Conservation (phyloP, 2,888 invertebrate genomes). For the Zele albiditarsus region DNA sequence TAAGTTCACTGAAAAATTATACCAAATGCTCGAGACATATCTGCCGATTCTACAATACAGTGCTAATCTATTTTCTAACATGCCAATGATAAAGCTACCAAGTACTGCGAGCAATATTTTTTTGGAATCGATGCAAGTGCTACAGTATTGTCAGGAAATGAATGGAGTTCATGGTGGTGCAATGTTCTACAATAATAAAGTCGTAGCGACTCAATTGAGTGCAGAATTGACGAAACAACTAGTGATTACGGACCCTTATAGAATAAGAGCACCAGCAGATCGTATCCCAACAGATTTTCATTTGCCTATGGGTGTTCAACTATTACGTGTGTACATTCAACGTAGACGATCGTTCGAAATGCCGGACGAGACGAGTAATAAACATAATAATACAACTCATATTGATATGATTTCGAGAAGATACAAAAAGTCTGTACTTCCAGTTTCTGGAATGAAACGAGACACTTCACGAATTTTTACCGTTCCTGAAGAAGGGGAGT, state of each 20-base stretch:
- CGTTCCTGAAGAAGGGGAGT: slow-evolving; percentile 84
- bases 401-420: slow-evolving; percentile 56
- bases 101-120: slow-evolving; percentile 91
- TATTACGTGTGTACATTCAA: slow-evolving; percentile 85
- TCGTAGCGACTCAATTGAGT: slow-evolving; percentile 86
- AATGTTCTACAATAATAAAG: slow-evolving; percentile 90
- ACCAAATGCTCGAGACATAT: slow-evolving; percentile 92
- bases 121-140: slow-evolving; percentile 88
- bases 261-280: slow-evolving; percentile 88
- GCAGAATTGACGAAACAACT: slow-evolving; percentile 83
- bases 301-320: slow-evolving; percentile 86
- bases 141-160: slow-evolving; percentile 88
- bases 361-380: slow-evolving; percentile 39
- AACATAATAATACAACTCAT: slow-evolving; percentile 33
- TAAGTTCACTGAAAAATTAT: slow-evolving; percentile 83
- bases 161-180: slow-evolving; percentile 88
- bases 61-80: slow-evolving; percentile 87
- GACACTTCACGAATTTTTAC: slow-evolving; percentile 88
- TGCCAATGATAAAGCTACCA: slow-evolving; percentile 86
- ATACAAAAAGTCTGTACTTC: slow-evolving; percentile 48
- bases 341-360: slow-evolving; percentile 74
- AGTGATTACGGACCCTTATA: slow-evolving; percentile 87
- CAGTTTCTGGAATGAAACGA: slow-evolving; percentile 80
- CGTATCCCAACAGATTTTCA: slow-evolving; percentile 79
- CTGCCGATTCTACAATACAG: slow-evolving; percentile 88